Conservation (phyloP, 2,888 invertebrate species). For the Muschampia staudingeri region DNA sequence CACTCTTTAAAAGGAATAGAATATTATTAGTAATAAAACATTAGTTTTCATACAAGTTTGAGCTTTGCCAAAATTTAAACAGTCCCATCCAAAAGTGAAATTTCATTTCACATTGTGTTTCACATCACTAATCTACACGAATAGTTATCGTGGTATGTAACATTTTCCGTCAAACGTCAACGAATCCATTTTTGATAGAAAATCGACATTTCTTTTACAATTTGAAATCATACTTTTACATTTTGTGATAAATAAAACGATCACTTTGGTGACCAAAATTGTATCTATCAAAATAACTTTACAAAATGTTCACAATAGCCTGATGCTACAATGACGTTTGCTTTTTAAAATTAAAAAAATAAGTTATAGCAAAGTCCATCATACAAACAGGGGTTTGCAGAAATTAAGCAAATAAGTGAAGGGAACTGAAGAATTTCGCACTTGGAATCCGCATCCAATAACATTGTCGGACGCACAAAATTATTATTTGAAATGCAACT, state of each 20-base stretch:
- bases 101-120: constrained; percentile 83
- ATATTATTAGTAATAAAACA: constrained; percentile 75
- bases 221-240: constrained; percentile 17
- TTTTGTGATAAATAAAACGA: constrained; percentile 15
- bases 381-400: constrained; percentile 25
- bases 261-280: constrained; percentile 23
- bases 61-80: constrained; percentile 86
- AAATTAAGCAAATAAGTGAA: background rate
- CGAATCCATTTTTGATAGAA: background rate
- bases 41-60: constrained; percentile 82
- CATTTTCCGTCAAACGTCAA: constrained; percentile 14
- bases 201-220: background rate
- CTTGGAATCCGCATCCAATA: background rate
- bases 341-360: constrained; percentile 11
- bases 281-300: constrained; percentile 33
- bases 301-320: constrained; percentile 2
- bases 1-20: constrained; percentile 85
- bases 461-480: constrained; percentile 76
- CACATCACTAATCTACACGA: constrained; percentile 26
- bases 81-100: constrained; percentile 84
- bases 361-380: constrained; percentile 16
- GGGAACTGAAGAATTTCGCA: background rate
- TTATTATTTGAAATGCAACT: constrained; percentile 80
- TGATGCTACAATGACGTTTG: constrained; percentile 18
- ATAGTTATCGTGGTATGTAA: constrained; percentile 18